A percentile compares a stretch with the other conserved stretches of the same genome.
Evolutionary conservation across 2,797 vertebrate species (phyloP).

Genomic region (Hydrophis major): DNA sequence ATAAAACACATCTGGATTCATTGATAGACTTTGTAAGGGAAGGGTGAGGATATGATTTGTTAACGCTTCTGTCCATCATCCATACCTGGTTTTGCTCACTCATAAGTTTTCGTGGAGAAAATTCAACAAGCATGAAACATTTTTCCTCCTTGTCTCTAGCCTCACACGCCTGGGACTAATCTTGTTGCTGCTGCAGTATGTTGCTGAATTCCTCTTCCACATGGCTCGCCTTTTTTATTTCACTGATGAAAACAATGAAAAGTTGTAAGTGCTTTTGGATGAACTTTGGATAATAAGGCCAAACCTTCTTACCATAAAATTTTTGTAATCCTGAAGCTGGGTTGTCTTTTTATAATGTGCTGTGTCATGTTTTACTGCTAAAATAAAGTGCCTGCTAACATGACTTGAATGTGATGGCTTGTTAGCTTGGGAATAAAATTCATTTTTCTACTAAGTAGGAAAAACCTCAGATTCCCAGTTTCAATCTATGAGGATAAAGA

Average conservation of each 20-base stretch:
- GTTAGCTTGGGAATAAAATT: background rate
- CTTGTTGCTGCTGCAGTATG: constrained; percentile 89
- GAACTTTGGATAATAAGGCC: background rate
- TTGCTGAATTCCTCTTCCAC: constrained; percentile 90
- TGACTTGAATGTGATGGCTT: background rate
- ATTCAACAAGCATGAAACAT: background rate
- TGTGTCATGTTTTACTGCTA: background rate
- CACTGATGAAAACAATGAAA: constrained; percentile 91
- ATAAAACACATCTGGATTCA: background rate
- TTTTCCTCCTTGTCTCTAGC: constrained; percentile 64
- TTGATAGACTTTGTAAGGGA: background rate
- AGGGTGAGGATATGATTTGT: background rate
- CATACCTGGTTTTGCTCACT: background rate
- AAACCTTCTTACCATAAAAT: no score
- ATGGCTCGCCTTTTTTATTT: constrained; percentile 90
- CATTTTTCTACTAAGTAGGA: background rate
- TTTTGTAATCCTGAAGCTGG: background rate
- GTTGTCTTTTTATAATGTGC: background rate
- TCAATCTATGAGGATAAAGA: background rate
- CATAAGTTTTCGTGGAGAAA: background rate
- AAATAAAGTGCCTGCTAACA: background rate
- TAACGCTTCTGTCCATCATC: background rate
- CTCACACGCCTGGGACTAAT: constrained; percentile 90
- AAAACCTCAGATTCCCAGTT: background rate
- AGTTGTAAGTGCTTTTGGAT: constrained; percentile 79